These are phyloP conservation scores for Sitophilus oryzae DNA, from an alignment of 1,140 invertebrate genomes.

Conservation along the genomic window DNA sequence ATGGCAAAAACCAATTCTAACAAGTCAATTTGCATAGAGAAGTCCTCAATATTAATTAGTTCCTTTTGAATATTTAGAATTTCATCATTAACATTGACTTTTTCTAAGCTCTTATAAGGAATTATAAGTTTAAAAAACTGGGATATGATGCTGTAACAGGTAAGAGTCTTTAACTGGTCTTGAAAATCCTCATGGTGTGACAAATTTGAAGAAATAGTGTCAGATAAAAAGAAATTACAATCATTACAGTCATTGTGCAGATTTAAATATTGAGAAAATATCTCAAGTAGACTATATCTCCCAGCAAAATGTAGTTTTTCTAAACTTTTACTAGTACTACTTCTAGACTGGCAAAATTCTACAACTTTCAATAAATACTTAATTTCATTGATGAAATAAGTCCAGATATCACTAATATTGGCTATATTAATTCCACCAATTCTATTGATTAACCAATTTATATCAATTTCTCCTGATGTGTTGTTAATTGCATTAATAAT, in stretches of 20 bases:
- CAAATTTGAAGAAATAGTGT: constrained; percentile 6
- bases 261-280: constrained; percentile 23
- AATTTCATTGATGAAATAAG: constrained; percentile 28
- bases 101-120: constrained; percentile 9
- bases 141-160: constrained; percentile 29
- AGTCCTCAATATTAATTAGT: constrained; percentile 26
- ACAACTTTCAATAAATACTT: constrained; percentile 24
- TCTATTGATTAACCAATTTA: constrained; percentile 12
- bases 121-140: constrained; percentile 28
- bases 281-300: constrained; percentile 19
- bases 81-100: constrained; percentile 22
- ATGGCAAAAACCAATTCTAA: constrained; percentile 37
- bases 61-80: constrained; percentile 28
- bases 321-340: constrained; percentile 5
- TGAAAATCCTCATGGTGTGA: constrained; percentile 18
- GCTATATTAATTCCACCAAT: constrained; percentile 15
- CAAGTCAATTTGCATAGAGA: constrained; percentile 34
- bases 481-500: constrained; percentile 30
- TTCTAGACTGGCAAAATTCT: constrained; percentile 23
- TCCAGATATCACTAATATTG: constrained; percentile 27
- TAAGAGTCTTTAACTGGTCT: constrained; percentile 24
- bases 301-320: constrained; percentile 25
- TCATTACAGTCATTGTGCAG: not conserved
- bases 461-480: constrained; percentile 12
- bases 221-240: constrained; percentile 14